A percentile compares a stretch with the other conserved stretches of the same genome.
phyloP scores from a whole-genome alignment of 2,113 vertebrate genomes.

The Isichthys henryi region DNA sequence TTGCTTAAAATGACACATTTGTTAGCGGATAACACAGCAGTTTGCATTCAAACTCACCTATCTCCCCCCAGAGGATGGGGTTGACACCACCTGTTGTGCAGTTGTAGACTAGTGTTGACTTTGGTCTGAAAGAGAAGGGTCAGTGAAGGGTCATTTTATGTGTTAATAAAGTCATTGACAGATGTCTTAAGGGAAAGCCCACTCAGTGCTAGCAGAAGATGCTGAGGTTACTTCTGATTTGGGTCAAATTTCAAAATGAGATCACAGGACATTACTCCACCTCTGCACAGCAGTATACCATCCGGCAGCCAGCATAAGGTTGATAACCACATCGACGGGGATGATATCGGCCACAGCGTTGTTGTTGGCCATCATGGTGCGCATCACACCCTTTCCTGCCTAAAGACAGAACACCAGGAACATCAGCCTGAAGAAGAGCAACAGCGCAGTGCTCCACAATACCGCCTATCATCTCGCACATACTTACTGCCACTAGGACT shows the following conservation, averaged over 20 bases:
- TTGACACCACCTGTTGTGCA: constrained; percentile 86
- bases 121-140: constrained; percentile 64
- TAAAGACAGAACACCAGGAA: constrained; percentile 34
- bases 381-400: constrained; percentile 83
- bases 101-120: constrained; percentile 79
- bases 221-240: not conserved
- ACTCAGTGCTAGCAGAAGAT: not conserved
- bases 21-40: not conserved
- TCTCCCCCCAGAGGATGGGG: constrained; percentile 84
- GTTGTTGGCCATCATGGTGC: constrained; percentile 69
- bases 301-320: constrained; percentile 76
- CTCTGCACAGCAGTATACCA: constrained; percentile 90
- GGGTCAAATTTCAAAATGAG: not conserved
- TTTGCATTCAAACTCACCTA: constrained; percentile 63
- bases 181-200: not conserved
- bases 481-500: constrained; percentile 81
- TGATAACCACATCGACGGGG: constrained; percentile 82
- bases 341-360: constrained; percentile 80
- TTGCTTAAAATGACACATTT: not conserved
- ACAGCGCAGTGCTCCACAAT: not conserved
- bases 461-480: not conserved
- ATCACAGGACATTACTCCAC: constrained; percentile 46
- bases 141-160: not conserved
- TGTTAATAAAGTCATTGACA: not conserved
- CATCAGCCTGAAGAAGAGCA: not conserved